Conservation (phyloP, 2,113 vertebrate species). For the Leucosticte australis region DNA sequence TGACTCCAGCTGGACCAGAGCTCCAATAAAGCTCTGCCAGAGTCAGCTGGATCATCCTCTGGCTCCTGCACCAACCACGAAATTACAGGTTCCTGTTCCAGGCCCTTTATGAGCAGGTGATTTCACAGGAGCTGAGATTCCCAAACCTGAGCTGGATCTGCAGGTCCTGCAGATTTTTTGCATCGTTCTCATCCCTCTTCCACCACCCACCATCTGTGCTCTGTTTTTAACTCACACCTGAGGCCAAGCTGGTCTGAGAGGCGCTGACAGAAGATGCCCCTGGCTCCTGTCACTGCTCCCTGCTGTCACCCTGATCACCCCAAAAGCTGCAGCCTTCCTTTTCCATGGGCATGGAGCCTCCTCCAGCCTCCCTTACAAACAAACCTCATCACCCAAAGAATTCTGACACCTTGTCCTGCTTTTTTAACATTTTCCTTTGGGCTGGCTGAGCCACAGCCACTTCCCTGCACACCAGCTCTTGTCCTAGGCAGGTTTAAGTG, state of each 20-base stretch:
- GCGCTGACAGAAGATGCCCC: not conserved
- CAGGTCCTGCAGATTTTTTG: not conserved
- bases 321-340: not conserved
- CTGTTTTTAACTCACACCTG: not conserved
- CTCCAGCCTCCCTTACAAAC: not conserved
- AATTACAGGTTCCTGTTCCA: not conserved
- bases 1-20: not conserved
- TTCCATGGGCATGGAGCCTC: fast-evolving
- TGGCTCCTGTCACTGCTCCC: not conserved
- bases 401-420: fast-evolving
- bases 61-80: not conserved
- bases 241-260: not conserved
- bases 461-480: not conserved
- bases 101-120: not conserved
- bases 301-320: not conserved
- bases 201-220: not conserved
- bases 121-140: not conserved
- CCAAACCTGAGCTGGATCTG: slow-evolving; percentile 8
- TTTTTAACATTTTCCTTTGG: not conserved
- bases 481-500: fast-evolving
- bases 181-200: not conserved
- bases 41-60: not conserved
- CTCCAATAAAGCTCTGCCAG: not conserved
- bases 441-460: not conserved
- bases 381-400: not conserved